A percentile compares a stretch with the other conserved stretches of the same genome.
Conservation (phyloP, 2,888 invertebrate genomes). For the Agriopis leucophaearia region DNA sequence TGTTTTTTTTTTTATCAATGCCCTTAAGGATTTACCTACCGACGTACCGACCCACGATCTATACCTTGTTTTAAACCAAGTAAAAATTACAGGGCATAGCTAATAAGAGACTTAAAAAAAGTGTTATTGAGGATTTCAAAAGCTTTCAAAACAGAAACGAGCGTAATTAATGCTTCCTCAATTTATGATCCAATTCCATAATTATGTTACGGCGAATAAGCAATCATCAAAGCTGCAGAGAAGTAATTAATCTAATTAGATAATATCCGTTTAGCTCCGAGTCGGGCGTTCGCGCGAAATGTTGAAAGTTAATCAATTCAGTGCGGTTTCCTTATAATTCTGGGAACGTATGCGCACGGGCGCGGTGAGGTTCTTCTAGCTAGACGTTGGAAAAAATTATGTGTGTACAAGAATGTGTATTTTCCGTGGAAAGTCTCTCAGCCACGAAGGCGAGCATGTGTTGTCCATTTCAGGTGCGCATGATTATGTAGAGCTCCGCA, state of each 20-base stretch:
- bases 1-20: no score
- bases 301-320: conserved; percentile 58
- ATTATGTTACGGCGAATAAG: conserved; percentile 35
- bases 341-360: conserved; percentile 47
- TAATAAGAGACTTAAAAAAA: neutral
- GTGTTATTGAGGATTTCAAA: conserved; percentile 9
- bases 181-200: conserved; percentile 35
- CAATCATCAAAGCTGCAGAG: conserved; percentile 38
- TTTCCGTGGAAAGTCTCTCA: conserved; percentile 60
- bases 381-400: conserved; percentile 48
- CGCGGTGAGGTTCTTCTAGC: conserved; percentile 47
- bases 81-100: neutral
- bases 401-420: conserved; percentile 59
- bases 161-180: conserved; percentile 31
- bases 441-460: conserved; percentile 58
- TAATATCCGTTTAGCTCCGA: conserved; percentile 40
- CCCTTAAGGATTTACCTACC: no score
- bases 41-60: no score
- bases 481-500: conserved; percentile 60
- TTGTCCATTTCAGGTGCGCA: conserved; percentile 71
- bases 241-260: conserved; percentile 39
- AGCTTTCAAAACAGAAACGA: conserved; percentile 17
- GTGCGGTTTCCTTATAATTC: conserved; percentile 59
- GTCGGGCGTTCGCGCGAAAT: conserved; percentile 51
- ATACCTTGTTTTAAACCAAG: no score